phyloP scores from a whole-genome alignment of 2,113 vertebrate species.

The Shinisaurus crocodilurus region DNA sequence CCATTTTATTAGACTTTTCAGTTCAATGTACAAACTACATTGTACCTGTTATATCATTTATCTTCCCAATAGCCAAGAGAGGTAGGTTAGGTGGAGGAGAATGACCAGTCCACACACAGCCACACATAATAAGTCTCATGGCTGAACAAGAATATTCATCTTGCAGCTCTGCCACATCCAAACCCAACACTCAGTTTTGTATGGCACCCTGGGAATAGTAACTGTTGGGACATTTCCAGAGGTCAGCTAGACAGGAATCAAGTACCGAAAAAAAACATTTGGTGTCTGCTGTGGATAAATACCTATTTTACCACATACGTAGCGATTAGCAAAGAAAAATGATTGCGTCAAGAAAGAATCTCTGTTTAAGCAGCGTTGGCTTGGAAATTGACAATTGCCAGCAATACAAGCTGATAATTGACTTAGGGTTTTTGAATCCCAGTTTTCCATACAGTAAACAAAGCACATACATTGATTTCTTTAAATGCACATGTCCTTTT shows the following conservation, averaged over 20 bases:
- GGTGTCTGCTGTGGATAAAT: not conserved
- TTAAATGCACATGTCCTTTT: not conserved
- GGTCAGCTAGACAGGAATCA: not conserved
- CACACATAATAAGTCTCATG: not conserved
- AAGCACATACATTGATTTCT: not conserved
- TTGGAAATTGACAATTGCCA: not conserved
- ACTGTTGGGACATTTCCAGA: too few species aligned
- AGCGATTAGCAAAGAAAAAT: not conserved
- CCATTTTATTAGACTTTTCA: not conserved
- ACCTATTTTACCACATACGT: not conserved
- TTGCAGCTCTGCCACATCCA: not conserved
- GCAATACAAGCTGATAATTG: not conserved
- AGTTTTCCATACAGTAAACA: not conserved
- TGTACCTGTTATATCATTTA: not conserved
- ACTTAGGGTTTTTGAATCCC: conserved; percentile 1
- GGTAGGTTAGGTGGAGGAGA: not conserved
- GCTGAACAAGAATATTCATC: not conserved
- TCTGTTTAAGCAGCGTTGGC: not conserved
- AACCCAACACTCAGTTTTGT: not conserved
- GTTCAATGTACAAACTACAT: not conserved
- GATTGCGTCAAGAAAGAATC: not conserved
- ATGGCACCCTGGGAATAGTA: not conserved
- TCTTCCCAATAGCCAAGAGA: not conserved
- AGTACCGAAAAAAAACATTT: not conserved
- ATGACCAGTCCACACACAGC: not conserved